Evolutionary conservation across 2,797 vertebrate genomes (phyloP).

Genomic region (Syngnathus rostellatus): DNA sequence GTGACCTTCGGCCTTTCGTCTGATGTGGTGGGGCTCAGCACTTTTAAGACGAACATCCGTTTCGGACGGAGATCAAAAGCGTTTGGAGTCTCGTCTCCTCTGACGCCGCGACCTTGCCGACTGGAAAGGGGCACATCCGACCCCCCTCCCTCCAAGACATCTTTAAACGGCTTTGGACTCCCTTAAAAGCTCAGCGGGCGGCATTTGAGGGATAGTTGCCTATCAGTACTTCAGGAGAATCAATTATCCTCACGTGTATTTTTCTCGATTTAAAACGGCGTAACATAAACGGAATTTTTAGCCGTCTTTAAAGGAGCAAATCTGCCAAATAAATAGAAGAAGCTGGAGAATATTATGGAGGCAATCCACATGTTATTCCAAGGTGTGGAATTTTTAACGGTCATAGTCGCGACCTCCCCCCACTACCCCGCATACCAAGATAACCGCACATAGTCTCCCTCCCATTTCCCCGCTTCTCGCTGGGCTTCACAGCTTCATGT

Average conservation of each 20-base stretch:
- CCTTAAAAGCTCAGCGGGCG: constrained; percentile 22
- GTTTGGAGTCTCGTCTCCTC: constrained; percentile 32
- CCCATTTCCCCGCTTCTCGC: constrained; percentile 29
- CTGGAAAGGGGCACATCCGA: constrained; percentile 34
- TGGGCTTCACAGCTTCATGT: constrained; percentile 26
- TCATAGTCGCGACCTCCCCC: constrained; percentile 45
- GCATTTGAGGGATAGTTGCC: constrained; percentile 14
- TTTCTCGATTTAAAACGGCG: not conserved
- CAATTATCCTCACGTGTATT: not conserved
- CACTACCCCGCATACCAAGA: constrained; percentile 46
- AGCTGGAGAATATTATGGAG: constrained; percentile 21
- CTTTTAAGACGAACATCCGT: constrained; percentile 39
- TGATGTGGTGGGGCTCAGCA: constrained; percentile 37
- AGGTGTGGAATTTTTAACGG: constrained; percentile 65
- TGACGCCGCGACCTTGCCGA: constrained; percentile 26
- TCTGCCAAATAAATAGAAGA: constrained; percentile 9
- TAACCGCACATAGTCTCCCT: constrained; percentile 47
- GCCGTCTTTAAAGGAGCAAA: not conserved
- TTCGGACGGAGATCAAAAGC: constrained; percentile 39
- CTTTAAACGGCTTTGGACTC: constrained; percentile 28
- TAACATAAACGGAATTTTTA: constrained; percentile 8
- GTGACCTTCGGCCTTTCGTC: constrained; percentile 52
- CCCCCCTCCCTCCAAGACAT: constrained; percentile 12
- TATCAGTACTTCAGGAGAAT: not conserved
- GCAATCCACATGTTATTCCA: constrained; percentile 57